Evolutionary conservation across 2,888 invertebrate genomes (phyloP), one percentile per base, ranked within the genome.

Genomic region (Andrena dorsata): DNA sequence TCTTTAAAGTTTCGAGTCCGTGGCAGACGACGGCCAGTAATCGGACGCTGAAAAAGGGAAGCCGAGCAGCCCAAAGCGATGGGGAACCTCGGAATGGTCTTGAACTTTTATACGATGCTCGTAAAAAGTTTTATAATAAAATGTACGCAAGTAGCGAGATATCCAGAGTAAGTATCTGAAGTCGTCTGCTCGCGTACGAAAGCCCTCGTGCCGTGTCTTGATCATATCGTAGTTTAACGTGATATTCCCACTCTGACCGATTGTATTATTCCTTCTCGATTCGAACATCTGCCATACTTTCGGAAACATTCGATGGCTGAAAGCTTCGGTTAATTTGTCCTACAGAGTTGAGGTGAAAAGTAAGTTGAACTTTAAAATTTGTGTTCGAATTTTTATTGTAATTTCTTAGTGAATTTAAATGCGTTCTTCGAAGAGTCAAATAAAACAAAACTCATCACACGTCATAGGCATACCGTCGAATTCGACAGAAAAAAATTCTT

Each of bases 41-140:
- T 69, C 75, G 68, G 76, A 49, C 47, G 35, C n/a, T 5, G 71
- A 69, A 71, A 74, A 56, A 65, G 26, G 64, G 53, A 87, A 80
- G 35, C 51, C 61, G 49, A 41, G 53, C 41, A 32, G 35, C 49
- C 70, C 68, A 60, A 80, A 80, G 53, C 71, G 79, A 66, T 76
- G 61, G 61, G 73, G 82, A 81, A 77, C 71, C 76, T 80, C 66
- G 80, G 76, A 85, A 85, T 78, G 76, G 68, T 60, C 72, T 70
- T 66, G 64, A 91, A 91, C 88, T 91, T 91, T 91, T 88, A 87
- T 91, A 88, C 84, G 89, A 86, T 86, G 84, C 88, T 89, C 91
- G 81, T 91, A 91, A 91, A 91, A 91, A 89, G 80, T 85, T 91
- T 91, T 89, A 90, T 89, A 91, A 90, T 86, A 86, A 86, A 89